Evolutionary conservation across 2,888 invertebrate species (phyloP).

Genomic region (Acleris emargana): DNA sequence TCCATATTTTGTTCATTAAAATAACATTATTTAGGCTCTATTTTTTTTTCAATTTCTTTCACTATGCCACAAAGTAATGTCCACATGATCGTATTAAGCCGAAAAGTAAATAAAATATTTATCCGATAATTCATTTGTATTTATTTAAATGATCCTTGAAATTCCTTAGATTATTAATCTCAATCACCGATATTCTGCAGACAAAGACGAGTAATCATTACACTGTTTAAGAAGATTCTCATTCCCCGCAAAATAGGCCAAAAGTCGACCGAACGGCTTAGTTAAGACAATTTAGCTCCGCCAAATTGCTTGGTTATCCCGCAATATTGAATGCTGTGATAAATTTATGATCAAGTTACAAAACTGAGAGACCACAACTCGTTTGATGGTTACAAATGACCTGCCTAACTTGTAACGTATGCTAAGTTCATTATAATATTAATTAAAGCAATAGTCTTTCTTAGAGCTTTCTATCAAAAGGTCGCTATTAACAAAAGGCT

Average conservation of each 20-base stretch:
- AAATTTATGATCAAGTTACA: conserved; percentile 13
- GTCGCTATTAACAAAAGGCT: too few species aligned
- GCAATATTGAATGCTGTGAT: conserved; percentile 25
- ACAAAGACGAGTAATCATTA: conserved; percentile 10
- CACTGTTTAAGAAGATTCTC: conserved; percentile 10
- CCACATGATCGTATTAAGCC: too few species aligned
- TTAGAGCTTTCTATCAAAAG: too few species aligned
- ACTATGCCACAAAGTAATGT: too few species aligned
- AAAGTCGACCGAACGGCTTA: conserved; percentile 22
- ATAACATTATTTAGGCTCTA: neutral
- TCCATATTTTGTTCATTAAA: too few species aligned
- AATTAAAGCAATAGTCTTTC: too few species aligned
- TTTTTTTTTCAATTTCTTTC: too few species aligned
- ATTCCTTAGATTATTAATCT: neutral
- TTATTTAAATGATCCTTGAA: neutral
- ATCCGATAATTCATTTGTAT: too few species aligned
- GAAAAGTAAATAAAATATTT: too few species aligned
- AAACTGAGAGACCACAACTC: neutral
- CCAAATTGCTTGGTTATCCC: conserved; percentile 19
- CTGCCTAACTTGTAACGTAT: too few species aligned
- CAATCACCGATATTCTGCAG: neutral
- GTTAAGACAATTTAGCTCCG: conserved; percentile 31
- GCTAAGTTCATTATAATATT: too few species aligned
- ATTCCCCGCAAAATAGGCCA: conserved; percentile 9
- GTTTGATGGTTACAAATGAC: neutral